A percentile compares a stretch with the other conserved stretches of the same genome.
These are phyloP conservation scores for Pygoscelis adeliae DNA, from an alignment of 2,113 vertebrate species.

Conservation along the genomic window DNA sequence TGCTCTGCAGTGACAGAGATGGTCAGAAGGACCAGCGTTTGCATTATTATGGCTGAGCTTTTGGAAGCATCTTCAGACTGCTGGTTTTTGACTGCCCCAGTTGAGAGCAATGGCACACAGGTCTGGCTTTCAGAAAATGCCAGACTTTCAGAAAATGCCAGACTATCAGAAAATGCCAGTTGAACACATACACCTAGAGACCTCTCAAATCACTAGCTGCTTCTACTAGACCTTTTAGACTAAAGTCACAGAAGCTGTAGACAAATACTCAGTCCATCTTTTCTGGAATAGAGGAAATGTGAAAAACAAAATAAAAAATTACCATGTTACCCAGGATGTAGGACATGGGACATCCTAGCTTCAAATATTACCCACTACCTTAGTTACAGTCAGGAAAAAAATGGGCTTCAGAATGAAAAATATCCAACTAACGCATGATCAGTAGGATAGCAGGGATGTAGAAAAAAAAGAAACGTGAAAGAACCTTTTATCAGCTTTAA, in stretches of 20 bases:
- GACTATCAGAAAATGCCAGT: neutral
- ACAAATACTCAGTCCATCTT: neutral
- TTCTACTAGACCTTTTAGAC: neutral
- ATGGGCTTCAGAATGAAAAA: neutral
- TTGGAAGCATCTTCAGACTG: accelerated
- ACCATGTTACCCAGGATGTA: neutral
- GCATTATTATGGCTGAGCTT: neutral
- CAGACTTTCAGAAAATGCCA: neutral
- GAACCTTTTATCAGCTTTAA: constrained; percentile 49
- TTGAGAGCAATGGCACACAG: neutral
- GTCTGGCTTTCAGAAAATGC: neutral
- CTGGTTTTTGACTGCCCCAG: neutral
- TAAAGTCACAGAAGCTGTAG: neutral
- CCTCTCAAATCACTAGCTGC: neutral
- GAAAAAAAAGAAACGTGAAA: constrained; percentile 47
- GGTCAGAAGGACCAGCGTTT: neutral
- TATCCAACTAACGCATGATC: neutral
- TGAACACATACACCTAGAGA: neutral
- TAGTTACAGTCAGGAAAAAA: neutral
- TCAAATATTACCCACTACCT: neutral
- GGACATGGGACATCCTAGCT: neutral
- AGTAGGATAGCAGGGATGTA: neutral
- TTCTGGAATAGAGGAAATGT: neutral
- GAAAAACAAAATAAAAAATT: neutral
- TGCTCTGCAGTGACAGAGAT: neutral